Evolutionary conservation across 2,113 vertebrate genomes (phyloP).

Genomic region (Echinops telfairi): DNA sequence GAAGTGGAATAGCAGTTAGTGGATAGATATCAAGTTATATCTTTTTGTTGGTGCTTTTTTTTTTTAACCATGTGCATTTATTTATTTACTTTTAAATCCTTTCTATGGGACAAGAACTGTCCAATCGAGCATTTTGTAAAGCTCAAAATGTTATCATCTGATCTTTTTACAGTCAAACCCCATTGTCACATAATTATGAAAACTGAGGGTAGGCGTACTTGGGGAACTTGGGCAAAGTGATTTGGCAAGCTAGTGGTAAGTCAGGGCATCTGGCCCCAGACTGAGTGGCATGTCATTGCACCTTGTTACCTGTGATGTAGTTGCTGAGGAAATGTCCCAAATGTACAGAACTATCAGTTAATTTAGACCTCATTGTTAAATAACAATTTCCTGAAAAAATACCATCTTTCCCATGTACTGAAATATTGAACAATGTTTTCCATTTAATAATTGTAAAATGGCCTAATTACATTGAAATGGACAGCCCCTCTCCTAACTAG

Average conservation of each 20-base stretch:
- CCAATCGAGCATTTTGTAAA: conserved; percentile 21
- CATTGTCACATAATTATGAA: background rate
- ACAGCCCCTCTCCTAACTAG: background rate
- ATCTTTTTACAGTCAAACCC: conserved; percentile 7
- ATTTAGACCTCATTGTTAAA: background rate
- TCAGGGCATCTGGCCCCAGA: background rate
- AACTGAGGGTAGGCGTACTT: background rate
- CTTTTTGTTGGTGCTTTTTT: background rate
- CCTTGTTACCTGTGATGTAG: background rate
- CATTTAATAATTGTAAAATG: background rate
- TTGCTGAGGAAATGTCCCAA: background rate
- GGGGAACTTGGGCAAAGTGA: background rate
- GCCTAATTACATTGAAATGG: background rate
- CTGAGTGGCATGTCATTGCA: background rate
- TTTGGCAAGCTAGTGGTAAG: background rate
- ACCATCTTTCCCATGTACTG: background rate
- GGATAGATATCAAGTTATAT: background rate
- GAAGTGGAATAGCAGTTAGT: background rate
- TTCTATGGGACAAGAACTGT: background rate
- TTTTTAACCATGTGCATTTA: background rate
- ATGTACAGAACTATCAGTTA: no score
- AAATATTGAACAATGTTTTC: background rate
- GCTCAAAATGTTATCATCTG: background rate
- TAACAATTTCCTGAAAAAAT: conserved; percentile 6
- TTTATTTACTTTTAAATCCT: background rate